Conservation (phyloP, 2,113 vertebrate genomes). For the Gymnorhina tibicen region DNA sequence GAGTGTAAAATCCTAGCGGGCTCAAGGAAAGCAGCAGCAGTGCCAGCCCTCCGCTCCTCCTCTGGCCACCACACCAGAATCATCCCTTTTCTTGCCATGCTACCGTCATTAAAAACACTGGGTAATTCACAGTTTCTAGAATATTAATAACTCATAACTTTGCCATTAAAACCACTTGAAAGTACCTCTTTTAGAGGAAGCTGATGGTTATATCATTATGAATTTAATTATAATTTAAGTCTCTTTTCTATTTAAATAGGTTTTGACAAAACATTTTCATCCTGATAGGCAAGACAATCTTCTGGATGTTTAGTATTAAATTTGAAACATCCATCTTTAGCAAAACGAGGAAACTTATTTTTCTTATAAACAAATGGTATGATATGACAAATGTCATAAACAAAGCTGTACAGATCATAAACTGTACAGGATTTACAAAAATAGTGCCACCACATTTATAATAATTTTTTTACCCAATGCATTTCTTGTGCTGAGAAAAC, state of each 20-base stretch:
- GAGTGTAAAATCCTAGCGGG: fast-evolving
- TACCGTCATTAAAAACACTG: background rate
- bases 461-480: background rate
- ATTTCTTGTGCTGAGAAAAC: background rate
- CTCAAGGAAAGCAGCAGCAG: background rate
- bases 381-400: background rate
- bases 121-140: background rate
- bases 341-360: background rate
- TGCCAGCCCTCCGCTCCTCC: background rate
- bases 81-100: background rate
- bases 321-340: background rate
- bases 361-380: background rate
- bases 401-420: background rate
- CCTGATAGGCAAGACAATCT: background rate
- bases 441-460: background rate
- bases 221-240: background rate
- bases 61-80: background rate
- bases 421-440: background rate
- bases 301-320: background rate
- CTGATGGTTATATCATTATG: background rate
- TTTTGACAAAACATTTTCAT: background rate
- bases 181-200: background rate
- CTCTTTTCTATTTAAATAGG: background rate
- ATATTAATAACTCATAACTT: background rate
- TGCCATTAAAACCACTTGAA: background rate